Evolutionary conservation across 2,113 vertebrate species (phyloP).

Genomic region (Apodemus sylvaticus): DNA sequence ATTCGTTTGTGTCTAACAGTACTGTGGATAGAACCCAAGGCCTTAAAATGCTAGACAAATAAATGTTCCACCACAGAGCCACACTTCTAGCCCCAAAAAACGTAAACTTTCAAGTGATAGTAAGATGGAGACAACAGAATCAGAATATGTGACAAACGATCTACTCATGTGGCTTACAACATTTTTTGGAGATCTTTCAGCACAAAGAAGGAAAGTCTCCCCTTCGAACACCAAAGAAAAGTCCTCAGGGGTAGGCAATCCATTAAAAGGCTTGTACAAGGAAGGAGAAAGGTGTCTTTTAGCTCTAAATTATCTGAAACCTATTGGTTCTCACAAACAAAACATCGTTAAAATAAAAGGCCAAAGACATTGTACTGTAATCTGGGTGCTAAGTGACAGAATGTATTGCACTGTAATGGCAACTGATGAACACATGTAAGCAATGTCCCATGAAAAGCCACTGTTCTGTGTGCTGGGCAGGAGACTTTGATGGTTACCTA

Average conservation of each 20-base stretch:
- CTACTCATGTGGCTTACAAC: neutral
- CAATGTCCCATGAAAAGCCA: neutral
- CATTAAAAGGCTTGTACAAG: constrained; percentile 12
- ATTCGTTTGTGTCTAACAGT: neutral
- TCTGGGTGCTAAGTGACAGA: neutral
- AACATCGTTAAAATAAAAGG: constrained; percentile 25
- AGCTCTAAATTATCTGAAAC: neutral
- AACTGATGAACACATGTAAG: neutral
- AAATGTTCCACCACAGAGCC: neutral
- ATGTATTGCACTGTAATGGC: neutral
- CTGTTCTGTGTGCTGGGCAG: neutral
- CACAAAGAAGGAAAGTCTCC: neutral
- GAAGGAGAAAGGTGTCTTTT: neutral
- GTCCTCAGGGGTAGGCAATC: neutral
- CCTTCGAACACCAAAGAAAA: constrained; percentile 27
- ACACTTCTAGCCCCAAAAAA: neutral
- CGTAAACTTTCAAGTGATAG: neutral
- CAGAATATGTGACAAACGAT: neutral
- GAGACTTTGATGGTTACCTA: neutral
- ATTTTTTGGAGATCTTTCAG: constrained; percentile 41
- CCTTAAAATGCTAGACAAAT: neutral
- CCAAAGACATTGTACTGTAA: constrained; percentile 1
- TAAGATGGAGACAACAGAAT: neutral
- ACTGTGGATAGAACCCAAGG: neutral
- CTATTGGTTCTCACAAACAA: constrained; percentile 42